Evolutionary conservation across 2,113 vertebrate genomes (phyloP).

Genomic region (Struthidea cinerea): DNA sequence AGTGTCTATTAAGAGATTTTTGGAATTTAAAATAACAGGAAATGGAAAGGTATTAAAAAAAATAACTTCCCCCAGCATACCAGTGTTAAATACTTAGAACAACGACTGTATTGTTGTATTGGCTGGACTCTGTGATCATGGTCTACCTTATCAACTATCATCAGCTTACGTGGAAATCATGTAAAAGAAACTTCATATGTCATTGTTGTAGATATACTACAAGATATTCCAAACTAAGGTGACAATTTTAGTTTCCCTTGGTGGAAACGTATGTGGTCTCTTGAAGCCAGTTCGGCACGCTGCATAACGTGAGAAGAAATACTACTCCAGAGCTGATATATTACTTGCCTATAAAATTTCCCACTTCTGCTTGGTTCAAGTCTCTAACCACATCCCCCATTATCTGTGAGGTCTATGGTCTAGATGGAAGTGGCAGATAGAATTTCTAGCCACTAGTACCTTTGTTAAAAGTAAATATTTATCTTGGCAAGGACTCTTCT

Average conservation of each 20-base stretch:
- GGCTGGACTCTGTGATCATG: background rate
- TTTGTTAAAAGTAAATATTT: constrained; percentile 32
- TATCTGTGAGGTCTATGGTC: background rate
- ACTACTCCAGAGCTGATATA: background rate
- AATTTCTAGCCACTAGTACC: background rate
- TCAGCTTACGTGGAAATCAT: background rate
- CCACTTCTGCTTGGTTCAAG: background rate
- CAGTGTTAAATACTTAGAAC: background rate
- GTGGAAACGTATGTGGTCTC: background rate
- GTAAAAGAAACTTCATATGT: background rate
- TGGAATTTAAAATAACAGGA: background rate
- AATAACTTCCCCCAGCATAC: background rate
- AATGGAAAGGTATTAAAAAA: background rate
- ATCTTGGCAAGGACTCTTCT: background rate
- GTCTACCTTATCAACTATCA: background rate
- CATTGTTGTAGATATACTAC: background rate
- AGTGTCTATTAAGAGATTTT: background rate
- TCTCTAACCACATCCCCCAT: background rate
- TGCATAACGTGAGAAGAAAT: background rate
- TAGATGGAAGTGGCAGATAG: constrained; percentile 6
- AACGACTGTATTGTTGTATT: background rate
- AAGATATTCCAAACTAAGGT: background rate
- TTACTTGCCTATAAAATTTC: background rate
- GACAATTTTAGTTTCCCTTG: background rate
- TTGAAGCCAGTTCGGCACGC: background rate